phyloP scores from a whole-genome alignment of 2,797 vertebrate species.

The Xerus rutilus region DNA sequence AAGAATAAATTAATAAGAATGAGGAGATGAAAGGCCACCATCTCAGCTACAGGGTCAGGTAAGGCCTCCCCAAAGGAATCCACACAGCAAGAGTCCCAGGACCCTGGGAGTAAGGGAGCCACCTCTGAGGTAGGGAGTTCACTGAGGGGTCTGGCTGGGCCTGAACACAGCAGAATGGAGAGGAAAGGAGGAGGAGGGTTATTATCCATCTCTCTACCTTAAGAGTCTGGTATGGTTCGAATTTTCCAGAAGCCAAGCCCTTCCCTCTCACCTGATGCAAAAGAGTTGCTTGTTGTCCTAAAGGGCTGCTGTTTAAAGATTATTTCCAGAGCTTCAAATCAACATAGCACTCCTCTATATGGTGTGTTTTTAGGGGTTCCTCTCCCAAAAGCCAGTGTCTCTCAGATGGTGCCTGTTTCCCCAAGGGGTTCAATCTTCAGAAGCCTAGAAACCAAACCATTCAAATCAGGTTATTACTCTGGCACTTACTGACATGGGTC shows the following conservation, averaged over 20 bases:
- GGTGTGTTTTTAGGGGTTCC: neutral
- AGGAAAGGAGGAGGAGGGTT: neutral
- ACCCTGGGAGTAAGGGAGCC: neutral
- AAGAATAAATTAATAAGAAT: neutral
- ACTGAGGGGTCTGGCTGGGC: neutral
- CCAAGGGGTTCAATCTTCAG: neutral
- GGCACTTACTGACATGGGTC: neutral
- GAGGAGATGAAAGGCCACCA: neutral
- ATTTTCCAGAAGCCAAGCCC: neutral
- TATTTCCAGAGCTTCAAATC: neutral
- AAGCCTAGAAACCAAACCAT: conserved; percentile 26
- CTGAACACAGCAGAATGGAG: neutral
- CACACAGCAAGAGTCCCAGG: neutral
- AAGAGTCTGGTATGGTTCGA: neutral
- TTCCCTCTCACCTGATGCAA: neutral
- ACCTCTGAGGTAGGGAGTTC: too few species aligned
- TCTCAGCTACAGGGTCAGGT: neutral
- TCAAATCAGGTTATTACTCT: neutral
- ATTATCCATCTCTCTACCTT: neutral
- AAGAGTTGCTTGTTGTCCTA: neutral
- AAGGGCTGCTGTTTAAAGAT: neutral
- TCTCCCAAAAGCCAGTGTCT: neutral
- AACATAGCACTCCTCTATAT: neutral
- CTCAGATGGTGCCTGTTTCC: neutral
- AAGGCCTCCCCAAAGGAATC: neutral